Evolutionary conservation across 2,797 vertebrate genomes (phyloP), one percentile per base, ranked within the genome.

Genomic region (Rhabdophis nuchalis): DNA sequence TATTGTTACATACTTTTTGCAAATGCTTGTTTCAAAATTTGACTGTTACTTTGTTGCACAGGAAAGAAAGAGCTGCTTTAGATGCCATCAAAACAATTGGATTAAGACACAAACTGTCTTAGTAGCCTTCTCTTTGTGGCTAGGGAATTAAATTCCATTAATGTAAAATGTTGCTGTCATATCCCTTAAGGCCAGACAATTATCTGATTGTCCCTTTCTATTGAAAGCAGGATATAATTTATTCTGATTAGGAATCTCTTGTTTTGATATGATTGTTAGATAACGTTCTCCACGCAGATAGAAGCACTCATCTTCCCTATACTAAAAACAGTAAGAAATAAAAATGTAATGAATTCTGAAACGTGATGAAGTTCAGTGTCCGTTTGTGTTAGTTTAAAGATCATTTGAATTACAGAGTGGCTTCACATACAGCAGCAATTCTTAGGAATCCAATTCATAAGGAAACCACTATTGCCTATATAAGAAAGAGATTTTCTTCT

Each of bases 151-250:
- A 85, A 32, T 92, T 92, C 54, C 58, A 2, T 0, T 82, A 50
- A 23, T 20, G 87, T 85, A 29, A 72, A 91, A 92, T 27, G 29
- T 0, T 0, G 1, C 61, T 93, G 41, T 0, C 0, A 8, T 20
- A 72, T 93, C 56, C 36, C 64, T 50, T 56, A 4, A 7, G 46
- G 41, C 82, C 85, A n/a, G 4, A 20, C 77, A 93, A 6, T 32
- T 91, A 61, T 64, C 23, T 64, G 90, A 29, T 57, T 88, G 52
- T 93, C 91, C 89, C 85, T 46, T 46, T 29, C 23, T 64, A 60
- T 82, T 58, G 58, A 86, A 90, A 88, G 60, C 77, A 57, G 92
- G 87, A 54, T 89, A 58, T 58, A 86, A 13, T 92, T 92, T 92
- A 32, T 87, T 36, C 52, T 88, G n/a, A 90, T 86, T 53, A 16